phyloP scores from a whole-genome alignment of 1,140 invertebrate species.

The Drosophila bocki region DNA sequence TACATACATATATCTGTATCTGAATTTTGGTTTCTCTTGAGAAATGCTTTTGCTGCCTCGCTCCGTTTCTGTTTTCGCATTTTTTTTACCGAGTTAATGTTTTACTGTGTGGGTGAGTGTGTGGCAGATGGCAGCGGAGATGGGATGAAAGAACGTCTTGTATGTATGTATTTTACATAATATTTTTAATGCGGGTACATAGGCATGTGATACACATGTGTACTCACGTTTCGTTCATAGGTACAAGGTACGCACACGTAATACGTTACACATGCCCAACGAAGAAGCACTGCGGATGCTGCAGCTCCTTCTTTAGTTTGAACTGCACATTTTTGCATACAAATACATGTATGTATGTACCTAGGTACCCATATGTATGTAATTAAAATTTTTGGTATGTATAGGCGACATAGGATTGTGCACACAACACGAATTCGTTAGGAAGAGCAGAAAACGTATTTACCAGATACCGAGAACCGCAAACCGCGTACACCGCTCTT shows the following conservation, averaged over 20 bases:
- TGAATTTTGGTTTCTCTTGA: constrained; percentile 31
- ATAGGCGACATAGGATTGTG: constrained; percentile 29
- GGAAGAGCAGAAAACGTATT: background rate
- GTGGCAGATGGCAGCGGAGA: constrained; percentile 4
- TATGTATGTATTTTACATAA: constrained; percentile 39
- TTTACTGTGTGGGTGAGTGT: background rate
- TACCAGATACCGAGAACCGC: background rate
- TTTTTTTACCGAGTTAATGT: constrained; percentile 22
- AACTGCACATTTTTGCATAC: constrained; percentile 47
- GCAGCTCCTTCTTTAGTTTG: constrained; percentile 22
- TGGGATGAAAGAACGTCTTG: constrained; percentile 17
- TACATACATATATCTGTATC: constrained; percentile 24
- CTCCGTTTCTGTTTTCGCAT: constrained; percentile 37
- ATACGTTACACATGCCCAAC: constrained; percentile 20
- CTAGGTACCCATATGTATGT: background rate
- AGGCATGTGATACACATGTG: constrained; percentile 1
- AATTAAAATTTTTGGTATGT: constrained; percentile 49
- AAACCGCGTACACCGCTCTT: background rate
- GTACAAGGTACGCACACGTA: constrained; percentile 19
- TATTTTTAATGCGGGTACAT: constrained; percentile 24
- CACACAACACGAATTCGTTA: constrained; percentile 8
- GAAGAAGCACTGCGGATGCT: constrained; percentile 17
- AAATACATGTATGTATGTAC: background rate
- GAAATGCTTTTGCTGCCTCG: constrained; percentile 27
- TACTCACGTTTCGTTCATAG: constrained; percentile 50